A percentile compares a stretch with the other conserved stretches of the same genome.
These are phyloP conservation scores for Gallirallus australis DNA, from an alignment of 2,797 vertebrate genomes.

Conservation along the genomic window DNA sequence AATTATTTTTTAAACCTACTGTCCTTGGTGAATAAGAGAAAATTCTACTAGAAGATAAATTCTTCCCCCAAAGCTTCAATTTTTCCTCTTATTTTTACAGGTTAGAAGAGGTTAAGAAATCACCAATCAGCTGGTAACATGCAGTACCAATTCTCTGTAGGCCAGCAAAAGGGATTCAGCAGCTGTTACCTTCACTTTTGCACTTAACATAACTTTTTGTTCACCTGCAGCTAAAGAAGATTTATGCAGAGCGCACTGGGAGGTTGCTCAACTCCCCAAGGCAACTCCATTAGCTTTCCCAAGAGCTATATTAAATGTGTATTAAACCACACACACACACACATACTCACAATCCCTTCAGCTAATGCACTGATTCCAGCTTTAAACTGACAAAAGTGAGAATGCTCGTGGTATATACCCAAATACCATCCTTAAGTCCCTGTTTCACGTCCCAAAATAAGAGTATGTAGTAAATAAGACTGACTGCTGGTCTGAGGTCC, in stretches of 20 bases:
- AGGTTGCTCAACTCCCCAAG: slow-evolving; percentile 75
- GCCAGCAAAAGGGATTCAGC: slow-evolving; percentile 74
- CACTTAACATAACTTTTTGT: slow-evolving; percentile 79
- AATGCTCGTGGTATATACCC: neutral
- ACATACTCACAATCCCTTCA: neutral
- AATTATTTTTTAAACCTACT: slow-evolving; percentile 68
- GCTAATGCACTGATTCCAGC: slow-evolving; percentile 28
- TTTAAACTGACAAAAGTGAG: slow-evolving; percentile 38
- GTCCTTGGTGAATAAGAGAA: slow-evolving; percentile 58
- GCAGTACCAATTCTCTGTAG: slow-evolving; percentile 67
- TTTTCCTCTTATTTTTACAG: slow-evolving; percentile 61
- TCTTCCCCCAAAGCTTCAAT: slow-evolving; percentile 36
- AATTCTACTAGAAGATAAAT: slow-evolving; percentile 37
- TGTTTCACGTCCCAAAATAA: neutral
- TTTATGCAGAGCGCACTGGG: slow-evolving; percentile 68
- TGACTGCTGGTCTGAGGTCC: slow-evolving; percentile 11
- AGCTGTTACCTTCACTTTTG: slow-evolving; percentile 77
- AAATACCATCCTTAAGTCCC: neutral
- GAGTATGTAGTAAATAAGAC: neutral
- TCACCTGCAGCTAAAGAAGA: slow-evolving; percentile 78
- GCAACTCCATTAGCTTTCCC: slow-evolving; percentile 78
- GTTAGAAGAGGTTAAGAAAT: slow-evolving; percentile 68
- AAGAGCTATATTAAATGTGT: slow-evolving; percentile 71
- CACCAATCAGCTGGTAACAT: slow-evolving; percentile 66
- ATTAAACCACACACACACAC: slow-evolving; percentile 48